Evolutionary conservation across 2,888 invertebrate species (phyloP), one percentile per base, ranked within the genome.

Genomic region (Trilocha varians): DNA sequence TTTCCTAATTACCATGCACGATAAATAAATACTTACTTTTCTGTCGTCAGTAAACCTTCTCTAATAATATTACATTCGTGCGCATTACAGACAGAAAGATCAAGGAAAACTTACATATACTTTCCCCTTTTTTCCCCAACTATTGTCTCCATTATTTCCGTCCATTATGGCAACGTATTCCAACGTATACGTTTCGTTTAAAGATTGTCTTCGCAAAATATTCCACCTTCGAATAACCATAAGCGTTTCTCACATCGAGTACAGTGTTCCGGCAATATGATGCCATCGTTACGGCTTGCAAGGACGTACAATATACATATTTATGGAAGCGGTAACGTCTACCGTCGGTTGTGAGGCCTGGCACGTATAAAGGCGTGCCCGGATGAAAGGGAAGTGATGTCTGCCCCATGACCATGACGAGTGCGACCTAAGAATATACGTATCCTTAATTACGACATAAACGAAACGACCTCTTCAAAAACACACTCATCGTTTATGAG

Each of bases 291-390:
- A 62, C 57, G 57, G 51, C 49, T 49, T 56, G 53, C 49, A 48
- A 49, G 50, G 50, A 52, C 53, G 48, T 53, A 41, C 45, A 55
- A 51, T 59, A 65, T 66, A 66, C 59, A 65, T 65, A 68, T 66
- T 64, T 70, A 66, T 63, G 57, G 54, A 45, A 41, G 47, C 44
- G 51, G 62, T 62, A 62, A 63, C 62, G 57, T 63, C 55, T 54
- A 57, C 45, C 36, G 32, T 36, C 42, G 50, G 59, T 72, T 71
- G 60, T 59, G 50, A 75, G 50, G 59, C 67, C 40, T 49, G 59
- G 66, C 75, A 75, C 72, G 74, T 73, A 63, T 59, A 45, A n/a
- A 48, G 46, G 59, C 56, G 62, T 68, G 70, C 64, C 55, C 52
- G 62, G 68, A 66, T 70, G 67, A 65, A 64, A 62, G 59, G 57